A percentile compares a stretch with the other conserved stretches of the same genome.
Evolutionary conservation across 2,113 vertebrate species (phyloP).

Genomic region (Cyrtonyx montezumae): DNA sequence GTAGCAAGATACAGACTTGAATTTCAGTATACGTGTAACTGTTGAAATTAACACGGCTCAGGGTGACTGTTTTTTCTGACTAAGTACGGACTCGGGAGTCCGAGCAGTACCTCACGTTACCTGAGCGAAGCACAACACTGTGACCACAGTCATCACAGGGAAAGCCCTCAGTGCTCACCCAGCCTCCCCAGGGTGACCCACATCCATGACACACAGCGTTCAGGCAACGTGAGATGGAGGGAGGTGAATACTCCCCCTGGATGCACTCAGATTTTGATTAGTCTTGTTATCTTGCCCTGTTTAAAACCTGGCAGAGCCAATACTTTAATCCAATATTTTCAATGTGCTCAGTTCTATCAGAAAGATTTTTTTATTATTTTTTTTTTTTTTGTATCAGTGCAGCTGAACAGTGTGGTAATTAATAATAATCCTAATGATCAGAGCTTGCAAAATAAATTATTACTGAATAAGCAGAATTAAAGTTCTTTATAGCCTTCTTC

Average conservation of each 20-base stretch:
- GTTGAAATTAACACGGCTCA: fast-evolving
- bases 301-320: conserved; percentile 8
- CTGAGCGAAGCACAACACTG: background rate
- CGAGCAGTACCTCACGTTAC: background rate
- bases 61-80: background rate
- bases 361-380: background rate
- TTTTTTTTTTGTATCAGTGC: background rate
- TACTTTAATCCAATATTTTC: conserved; percentile 42
- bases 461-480: conserved; percentile 51
- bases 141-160: background rate
- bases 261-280: conserved; percentile 26
- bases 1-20: background rate
- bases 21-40: background rate
- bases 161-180: conserved; percentile 68
- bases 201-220: conserved; percentile 46
- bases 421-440: conserved; percentile 30
- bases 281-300: conserved; percentile 19
- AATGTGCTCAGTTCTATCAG: background rate
- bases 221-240: conserved; percentile 15
- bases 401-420: background rate
- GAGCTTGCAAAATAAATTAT: background rate
- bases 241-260: conserved; percentile 31
- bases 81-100: background rate
- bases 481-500: background rate
- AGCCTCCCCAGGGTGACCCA: conserved; percentile 53